Base-by-base conservation (phyloP, 2,888 invertebrate genomes). In the Sclerodermus sp. region DNA sequence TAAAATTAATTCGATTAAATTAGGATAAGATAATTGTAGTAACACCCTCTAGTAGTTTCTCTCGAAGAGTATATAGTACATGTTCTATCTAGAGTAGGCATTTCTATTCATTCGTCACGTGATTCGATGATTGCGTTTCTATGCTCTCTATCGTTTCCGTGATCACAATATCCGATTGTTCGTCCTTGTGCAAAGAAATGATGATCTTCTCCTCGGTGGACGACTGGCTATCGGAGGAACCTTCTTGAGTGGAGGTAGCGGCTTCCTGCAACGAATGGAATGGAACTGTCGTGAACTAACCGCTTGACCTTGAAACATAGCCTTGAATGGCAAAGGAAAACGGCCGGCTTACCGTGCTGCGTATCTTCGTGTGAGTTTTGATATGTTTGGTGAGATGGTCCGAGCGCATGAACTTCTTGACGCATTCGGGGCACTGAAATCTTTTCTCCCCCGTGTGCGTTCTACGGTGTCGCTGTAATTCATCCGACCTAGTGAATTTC, bases 391-490 rank as follows among this genome's bases (percentile, higher is more conserved):
- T 92, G 29, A 94, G 82, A 67, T 94, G 94, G 77, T 94, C 93
- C 46, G 90, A 91, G 42, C 94, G 84, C 94, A 94, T 94, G 74
- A 94, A 94, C 68, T 93, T 88, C 76, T 94, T 94, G 58, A 87
- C 87, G 74, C 93, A 94, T 71, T 90, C 92, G 2, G 87, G 86
- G 71, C 94, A 94, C 74, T 92, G 91, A 78, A 94, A 94, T 45
- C 93, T 81, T 76, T 96, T 96, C 75, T 96, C 95, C 1, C 93
- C 91, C 0, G 94, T 94, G 77, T 96, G 94, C 3, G 96, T 95
- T 51, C 95, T 83, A 58, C 93, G 82, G 78, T 96, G 95, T 48
- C 96, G 82, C 71, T 92, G 87, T 51, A 91, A 74, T 77, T 89
- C 84, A 69, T 88, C 86, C 2, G 87, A 84, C 9, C 87, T 78